Percentiles rank a stretch among this genome's conserved stretches.
phyloP scores from a whole-genome alignment of 2,113 vertebrate genomes.

The Numida meleagris region DNA sequence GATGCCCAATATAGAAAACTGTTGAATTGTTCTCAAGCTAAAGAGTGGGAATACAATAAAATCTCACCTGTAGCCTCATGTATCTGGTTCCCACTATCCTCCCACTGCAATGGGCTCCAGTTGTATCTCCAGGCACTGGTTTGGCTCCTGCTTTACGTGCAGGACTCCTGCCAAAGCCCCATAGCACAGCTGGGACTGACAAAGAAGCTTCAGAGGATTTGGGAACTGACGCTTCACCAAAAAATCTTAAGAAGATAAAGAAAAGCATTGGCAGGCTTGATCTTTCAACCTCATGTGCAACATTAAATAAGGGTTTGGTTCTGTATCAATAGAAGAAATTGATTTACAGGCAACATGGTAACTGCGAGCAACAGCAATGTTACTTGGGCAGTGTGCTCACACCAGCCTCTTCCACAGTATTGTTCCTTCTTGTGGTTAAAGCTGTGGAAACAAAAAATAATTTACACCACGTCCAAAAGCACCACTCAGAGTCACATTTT shows the following conservation, averaged over 20 bases:
- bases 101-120: background rate
- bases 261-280: background rate
- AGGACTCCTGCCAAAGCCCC: background rate
- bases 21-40: background rate
- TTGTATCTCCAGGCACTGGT: background rate
- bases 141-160: background rate
- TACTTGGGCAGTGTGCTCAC: background rate
- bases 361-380: background rate
- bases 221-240: background rate
- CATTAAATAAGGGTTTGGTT: background rate
- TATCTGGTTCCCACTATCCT: background rate
- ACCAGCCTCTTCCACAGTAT: background rate
- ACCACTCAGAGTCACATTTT: background rate
- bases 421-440: background rate
- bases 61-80: background rate
- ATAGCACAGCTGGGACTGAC: accelerated
- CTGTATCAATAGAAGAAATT: background rate
- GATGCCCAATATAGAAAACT: background rate
- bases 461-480: slow-evolving; percentile 7
- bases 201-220: background rate
- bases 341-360: background rate
- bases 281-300: background rate
- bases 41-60: background rate
- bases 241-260: background rate
- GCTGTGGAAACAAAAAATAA: background rate